phyloP scores from a whole-genome alignment of 2,888 invertebrate species.

The Troides helena region DNA sequence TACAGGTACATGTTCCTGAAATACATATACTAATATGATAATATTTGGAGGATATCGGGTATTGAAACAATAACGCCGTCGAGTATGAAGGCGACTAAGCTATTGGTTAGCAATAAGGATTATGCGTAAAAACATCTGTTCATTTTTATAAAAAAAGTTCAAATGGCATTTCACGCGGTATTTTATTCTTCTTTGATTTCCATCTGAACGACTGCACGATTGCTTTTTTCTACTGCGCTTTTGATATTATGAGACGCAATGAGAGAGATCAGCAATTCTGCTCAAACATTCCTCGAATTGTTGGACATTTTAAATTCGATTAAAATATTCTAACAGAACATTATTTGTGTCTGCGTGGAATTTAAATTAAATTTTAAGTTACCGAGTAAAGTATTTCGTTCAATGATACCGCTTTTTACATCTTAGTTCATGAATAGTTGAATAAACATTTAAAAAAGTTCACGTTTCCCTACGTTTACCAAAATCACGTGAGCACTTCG shows the following conservation, averaged over 20 bases:
- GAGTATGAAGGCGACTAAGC: background rate
- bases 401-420: background rate
- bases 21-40: too few species aligned
- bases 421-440: constrained; percentile 2
- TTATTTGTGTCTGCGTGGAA: background rate
- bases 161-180: constrained; percentile 41
- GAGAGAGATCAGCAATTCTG: constrained; percentile 17
- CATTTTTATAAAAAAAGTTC: constrained; percentile 47
- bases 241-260: constrained; percentile 32
- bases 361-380: constrained; percentile 23
- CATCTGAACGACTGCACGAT: constrained; percentile 39
- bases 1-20: too few species aligned
- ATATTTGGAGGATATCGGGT: too few species aligned
- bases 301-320: constrained; percentile 21
- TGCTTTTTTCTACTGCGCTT: constrained; percentile 30
- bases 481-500: constrained; percentile 52
- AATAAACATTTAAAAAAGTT: constrained; percentile 46
- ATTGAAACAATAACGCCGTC: too few species aligned
- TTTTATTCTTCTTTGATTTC: constrained; percentile 37
- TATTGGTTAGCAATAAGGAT: background rate
- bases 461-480: constrained; percentile 47
- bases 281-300: constrained; percentile 14
- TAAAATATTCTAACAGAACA: background rate
- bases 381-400: background rate
- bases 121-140: background rate